These are phyloP conservation scores for Enteromius trimaculatus DNA, from an alignment of 2,797 vertebrate genomes.

Conservation along the genomic window DNA sequence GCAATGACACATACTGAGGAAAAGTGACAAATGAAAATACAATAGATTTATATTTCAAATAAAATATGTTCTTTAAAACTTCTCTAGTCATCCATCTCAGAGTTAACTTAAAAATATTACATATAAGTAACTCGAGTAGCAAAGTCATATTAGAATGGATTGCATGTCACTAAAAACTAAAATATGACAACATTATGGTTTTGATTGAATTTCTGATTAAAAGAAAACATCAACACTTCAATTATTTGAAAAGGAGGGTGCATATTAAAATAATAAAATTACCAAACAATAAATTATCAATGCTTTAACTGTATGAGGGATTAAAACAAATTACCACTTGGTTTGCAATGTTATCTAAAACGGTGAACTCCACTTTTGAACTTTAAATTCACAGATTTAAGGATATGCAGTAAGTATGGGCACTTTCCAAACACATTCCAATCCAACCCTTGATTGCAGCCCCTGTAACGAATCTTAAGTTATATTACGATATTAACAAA, in stretches of 20 bases:
- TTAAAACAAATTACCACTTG: not conserved
- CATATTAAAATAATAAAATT: not conserved
- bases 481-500: slow-evolving; percentile 61
- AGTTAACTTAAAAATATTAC: not conserved
- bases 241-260: not conserved
- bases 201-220: not conserved
- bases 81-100: not conserved
- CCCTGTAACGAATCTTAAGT: slow-evolving; percentile 49
- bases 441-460: slow-evolving; percentile 46
- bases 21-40: not conserved
- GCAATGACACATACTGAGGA: no score
- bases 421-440: not conserved
- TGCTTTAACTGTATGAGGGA: not conserved
- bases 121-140: not conserved
- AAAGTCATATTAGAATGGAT: not conserved
- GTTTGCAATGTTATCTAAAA: not conserved
- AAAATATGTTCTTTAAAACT: not conserved
- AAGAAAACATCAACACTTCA: not conserved
- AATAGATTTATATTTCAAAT: not conserved
- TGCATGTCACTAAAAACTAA: not conserved
- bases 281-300: not conserved
- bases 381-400: not conserved
- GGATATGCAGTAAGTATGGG: not conserved
- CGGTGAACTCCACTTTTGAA: not conserved
- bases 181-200: not conserved